Evolutionary conservation across 1,140 invertebrate genomes (phyloP).

Genomic region (Drosophila azteca): DNA sequence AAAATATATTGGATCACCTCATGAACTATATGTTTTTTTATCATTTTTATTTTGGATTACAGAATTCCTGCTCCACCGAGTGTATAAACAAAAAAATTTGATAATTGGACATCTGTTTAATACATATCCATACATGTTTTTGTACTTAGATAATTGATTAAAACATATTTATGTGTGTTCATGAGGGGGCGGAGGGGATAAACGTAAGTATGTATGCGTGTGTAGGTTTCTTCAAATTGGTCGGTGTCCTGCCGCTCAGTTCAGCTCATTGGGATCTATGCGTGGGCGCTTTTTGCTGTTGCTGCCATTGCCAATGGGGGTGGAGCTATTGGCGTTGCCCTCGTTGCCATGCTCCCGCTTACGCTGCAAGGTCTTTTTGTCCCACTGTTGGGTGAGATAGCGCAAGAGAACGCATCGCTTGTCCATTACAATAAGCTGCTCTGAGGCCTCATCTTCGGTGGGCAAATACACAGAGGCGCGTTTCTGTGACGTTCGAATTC

Average conservation of each 20-base stretch:
- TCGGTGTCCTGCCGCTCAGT: constrained; percentile 30
- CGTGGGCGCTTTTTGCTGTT: constrained; percentile 82
- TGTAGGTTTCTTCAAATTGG: neutral
- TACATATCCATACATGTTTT: constrained; percentile 3
- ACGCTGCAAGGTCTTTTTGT: constrained; percentile 90
- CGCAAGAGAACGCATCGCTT: constrained; percentile 96
- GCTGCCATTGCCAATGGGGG: constrained; percentile 48
- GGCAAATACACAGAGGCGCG: constrained; percentile 95
- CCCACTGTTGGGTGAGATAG: constrained; percentile 97
- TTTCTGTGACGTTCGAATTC: constrained; percentile 92
- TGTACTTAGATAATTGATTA: constrained; percentile 23
- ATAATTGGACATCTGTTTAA: constrained; percentile 1
- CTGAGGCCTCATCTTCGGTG: constrained; percentile 94
- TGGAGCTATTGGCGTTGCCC: constrained; percentile 21
- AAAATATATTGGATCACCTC: constrained; percentile 39
- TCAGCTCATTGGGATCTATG: constrained; percentile 69
- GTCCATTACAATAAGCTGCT: constrained; percentile 97
- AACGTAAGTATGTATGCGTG: constrained; percentile 8
- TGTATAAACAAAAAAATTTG: neutral
- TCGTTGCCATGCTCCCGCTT: constrained; percentile 84
- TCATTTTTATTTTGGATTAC: neutral
- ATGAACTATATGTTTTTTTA: neutral
- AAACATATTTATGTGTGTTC: constrained; percentile 10
- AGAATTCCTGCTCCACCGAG: too few species aligned
- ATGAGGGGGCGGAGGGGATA: constrained; percentile 10